These are phyloP conservation scores for Brachynemurus nebulosus DNA, from an alignment of 2,888 invertebrate genomes.

Conservation along the genomic window DNA sequence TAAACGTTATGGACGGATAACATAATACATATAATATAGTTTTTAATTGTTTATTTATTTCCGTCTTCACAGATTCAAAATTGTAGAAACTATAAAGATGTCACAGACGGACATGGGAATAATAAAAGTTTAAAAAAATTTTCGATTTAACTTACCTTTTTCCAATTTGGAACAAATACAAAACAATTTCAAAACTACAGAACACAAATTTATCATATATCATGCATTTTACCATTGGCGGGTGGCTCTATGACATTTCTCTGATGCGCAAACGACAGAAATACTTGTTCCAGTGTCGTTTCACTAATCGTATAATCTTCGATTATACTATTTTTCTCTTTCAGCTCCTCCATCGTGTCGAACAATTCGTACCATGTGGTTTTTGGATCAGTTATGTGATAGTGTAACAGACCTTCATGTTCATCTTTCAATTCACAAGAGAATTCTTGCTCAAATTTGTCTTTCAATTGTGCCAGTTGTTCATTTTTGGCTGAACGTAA, in stretches of 20 bases:
- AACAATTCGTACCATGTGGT: slow-evolving; percentile 57
- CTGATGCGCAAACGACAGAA: slow-evolving; percentile 43
- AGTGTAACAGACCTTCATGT: slow-evolving; percentile 48
- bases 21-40: too few relatives aligned
- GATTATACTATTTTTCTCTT: slow-evolving; percentile 30
- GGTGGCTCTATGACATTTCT: not conserved
- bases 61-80: too few relatives aligned
- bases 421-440: slow-evolving; percentile 24
- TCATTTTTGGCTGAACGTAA: slow-evolving; percentile 16
- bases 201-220: not conserved
- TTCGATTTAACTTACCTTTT: too few relatives aligned
- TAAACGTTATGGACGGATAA: too few relatives aligned
- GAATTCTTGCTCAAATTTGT: slow-evolving; percentile 12
- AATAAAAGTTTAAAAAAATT: too few relatives aligned
- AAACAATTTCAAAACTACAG: too few relatives aligned
- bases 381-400: slow-evolving; percentile 46
- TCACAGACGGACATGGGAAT: too few relatives aligned
- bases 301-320: slow-evolving; percentile 72
- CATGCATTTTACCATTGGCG: slow-evolving; percentile 1
- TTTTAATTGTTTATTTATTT: too few relatives aligned
- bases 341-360: slow-evolving; percentile 45
- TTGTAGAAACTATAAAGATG: too few relatives aligned
- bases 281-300: slow-evolving; percentile 69
- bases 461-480: slow-evolving; percentile 3
- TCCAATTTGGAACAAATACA: too few relatives aligned